Base-by-base conservation (phyloP, 2,888 invertebrate species). In the Diadromus collaris region DNA sequence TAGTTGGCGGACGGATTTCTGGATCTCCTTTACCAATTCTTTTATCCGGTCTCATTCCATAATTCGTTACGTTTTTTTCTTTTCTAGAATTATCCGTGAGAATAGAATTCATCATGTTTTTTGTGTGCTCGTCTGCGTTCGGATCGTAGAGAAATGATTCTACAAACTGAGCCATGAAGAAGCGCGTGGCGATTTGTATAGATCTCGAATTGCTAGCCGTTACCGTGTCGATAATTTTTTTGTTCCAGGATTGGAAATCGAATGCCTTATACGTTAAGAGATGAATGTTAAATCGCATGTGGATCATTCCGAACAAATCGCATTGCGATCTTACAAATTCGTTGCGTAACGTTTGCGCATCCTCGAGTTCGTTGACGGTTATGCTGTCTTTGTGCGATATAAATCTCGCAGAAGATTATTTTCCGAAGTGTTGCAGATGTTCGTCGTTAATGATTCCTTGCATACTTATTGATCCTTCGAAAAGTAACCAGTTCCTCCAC, bases 401-500 rank as follows among this genome's bases (percentile, higher is more conserved):
- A 32, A 19, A 68, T 32, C n/a, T 10, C 1, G 68, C 68, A 21
- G 19, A 13, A 16, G 68, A 68, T 54, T 54, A 38, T 68, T 34
- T 54, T 9, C 46, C 68, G 19, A 68, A 48, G 4, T 68, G 68
- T 21, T n/a, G 19, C 6, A 73, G 46, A 51, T 73, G 21, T 64
- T 73, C 38, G 10, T 51, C 24, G n/a, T 16, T 13, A 48, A 73
- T 32, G 51, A 48, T 51, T 29, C 38, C 54, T 16, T 27, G 21
- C 48, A 73, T 34, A 34, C 21, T 29, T 51, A 48, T 4, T 7
- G 51, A 19, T 10, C 56, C 56, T 56, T 6, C 54, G 13, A 24
- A 64, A 19, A 61, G 51, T 19, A 74, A 41, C 74, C 74, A 74
- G 41, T 74, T 67, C 19, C 74, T 32, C 74, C 65, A 67, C 38